These are phyloP conservation scores for Podotricha telesiphe DNA, from an alignment of 2,888 invertebrate species.

Conservation along the genomic window DNA sequence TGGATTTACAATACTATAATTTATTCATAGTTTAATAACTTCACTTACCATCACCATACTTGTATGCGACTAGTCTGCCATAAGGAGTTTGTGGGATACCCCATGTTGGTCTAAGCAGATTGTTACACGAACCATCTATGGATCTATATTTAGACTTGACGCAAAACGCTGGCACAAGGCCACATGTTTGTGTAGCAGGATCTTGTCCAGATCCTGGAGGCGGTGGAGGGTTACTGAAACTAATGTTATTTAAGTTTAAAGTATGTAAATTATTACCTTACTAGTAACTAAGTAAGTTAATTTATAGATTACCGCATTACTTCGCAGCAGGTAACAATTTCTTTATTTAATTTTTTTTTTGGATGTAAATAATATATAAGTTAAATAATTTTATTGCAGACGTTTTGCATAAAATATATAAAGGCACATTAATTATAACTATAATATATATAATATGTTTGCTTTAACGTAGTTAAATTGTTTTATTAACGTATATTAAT, in stretches of 20 bases:
- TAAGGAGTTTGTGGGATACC: conserved; percentile 91
- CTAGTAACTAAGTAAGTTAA: neutral
- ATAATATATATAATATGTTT: too few relatives aligned
- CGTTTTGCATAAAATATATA: too few relatives aligned
- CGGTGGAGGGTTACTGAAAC: conserved; percentile 76
- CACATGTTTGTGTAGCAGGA: conserved; percentile 77
- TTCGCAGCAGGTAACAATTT: too few relatives aligned
- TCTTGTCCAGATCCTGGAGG: conserved; percentile 68
- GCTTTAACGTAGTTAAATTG: too few relatives aligned
- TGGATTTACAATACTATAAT: too few relatives aligned
- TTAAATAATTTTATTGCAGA: too few relatives aligned
- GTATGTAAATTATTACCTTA: neutral
- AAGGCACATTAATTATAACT: too few relatives aligned
- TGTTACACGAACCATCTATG: conserved; percentile 97
- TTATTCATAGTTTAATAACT: neutral
- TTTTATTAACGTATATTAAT: too few relatives aligned
- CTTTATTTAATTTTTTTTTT: too few relatives aligned
- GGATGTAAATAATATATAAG: too few relatives aligned
- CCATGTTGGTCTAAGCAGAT: conserved; percentile 90
- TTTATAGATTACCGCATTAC: too few relatives aligned
- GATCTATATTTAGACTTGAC: conserved; percentile 86
- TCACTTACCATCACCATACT: conserved; percentile 87
- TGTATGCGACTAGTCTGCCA: conserved; percentile 84
- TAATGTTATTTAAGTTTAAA: conserved; percentile 40
- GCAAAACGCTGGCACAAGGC: conserved; percentile 75